phyloP scores from a whole-genome alignment of 1,140 invertebrate species.

The Drosophila simulans region DNA sequence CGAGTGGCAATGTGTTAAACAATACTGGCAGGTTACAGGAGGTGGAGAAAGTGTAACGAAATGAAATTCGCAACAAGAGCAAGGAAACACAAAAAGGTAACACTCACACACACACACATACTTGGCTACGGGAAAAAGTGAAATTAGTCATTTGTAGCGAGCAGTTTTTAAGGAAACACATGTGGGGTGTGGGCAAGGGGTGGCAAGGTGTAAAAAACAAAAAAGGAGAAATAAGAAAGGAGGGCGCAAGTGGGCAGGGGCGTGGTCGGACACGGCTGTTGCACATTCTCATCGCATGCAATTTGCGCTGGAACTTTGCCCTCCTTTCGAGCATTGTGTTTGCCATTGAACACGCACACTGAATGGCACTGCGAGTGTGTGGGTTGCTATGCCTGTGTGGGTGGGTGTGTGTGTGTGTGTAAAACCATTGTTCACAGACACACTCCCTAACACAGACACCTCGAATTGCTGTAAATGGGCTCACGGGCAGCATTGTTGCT shows the following conservation, averaged over 20 bases:
- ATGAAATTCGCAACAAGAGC: conserved; percentile 53
- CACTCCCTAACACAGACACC: conserved; percentile 48
- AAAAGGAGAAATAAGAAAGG: not conserved
- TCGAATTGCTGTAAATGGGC: conserved; percentile 58
- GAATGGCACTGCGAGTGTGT: conserved; percentile 26
- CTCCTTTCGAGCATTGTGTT: conserved; percentile 64
- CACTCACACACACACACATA: conserved; percentile 20
- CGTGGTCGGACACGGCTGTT: conserved; percentile 61
- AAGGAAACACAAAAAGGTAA: conserved; percentile 24
- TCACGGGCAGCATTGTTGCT: conserved; percentile 65
- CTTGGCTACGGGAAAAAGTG: conserved; percentile 43
- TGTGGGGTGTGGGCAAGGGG: too few species aligned
- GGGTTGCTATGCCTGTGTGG: not conserved
- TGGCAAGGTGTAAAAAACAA: conserved; percentile 4
- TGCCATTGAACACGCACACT: conserved; percentile 78
- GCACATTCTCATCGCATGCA: conserved; percentile 74
- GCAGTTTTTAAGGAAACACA: conserved; percentile 23
- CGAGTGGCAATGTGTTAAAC: conserved; percentile 60
- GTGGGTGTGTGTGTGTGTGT: conserved; percentile 9
- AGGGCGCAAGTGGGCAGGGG: conserved; percentile 13
- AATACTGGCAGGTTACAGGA: conserved; percentile 31
- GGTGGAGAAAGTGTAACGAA: conserved; percentile 48
- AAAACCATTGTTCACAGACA: conserved; percentile 42
- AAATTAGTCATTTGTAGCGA: conserved; percentile 76
- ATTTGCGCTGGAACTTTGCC: conserved; percentile 57